phyloP scores from a whole-genome alignment of 2,113 vertebrate genomes.

The Crypturellus undulatus region DNA sequence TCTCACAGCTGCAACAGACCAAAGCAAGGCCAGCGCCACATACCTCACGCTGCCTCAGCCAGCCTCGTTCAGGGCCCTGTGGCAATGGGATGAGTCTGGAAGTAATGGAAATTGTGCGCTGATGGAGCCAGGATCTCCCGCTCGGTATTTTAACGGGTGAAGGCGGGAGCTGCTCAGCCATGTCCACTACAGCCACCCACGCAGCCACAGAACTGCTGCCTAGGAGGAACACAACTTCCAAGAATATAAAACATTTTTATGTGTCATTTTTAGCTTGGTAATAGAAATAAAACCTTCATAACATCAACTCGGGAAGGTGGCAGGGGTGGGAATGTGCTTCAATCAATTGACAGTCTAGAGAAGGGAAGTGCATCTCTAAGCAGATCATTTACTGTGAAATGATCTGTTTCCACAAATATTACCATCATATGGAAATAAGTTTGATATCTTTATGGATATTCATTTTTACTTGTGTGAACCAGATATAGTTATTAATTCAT shows the following conservation, averaged over 20 bases:
- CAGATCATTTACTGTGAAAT: constrained; percentile 2
- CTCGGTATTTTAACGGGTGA: background rate
- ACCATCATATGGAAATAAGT: background rate
- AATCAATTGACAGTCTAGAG: background rate
- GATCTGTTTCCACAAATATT: constrained; percentile 16
- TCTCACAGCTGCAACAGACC: background rate
- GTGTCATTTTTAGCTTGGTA: background rate
- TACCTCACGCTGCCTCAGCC: too few species aligned
- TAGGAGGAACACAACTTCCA: background rate
- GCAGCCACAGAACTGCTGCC: background rate
- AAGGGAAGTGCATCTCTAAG: background rate
- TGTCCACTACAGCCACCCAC: constrained; percentile 26
- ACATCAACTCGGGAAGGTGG: constrained; percentile 2
- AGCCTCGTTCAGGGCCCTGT: too few species aligned
- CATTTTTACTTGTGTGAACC: constrained; percentile 66
- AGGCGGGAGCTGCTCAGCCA: constrained; percentile 21
- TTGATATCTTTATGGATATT: background rate
- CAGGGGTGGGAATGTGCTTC: background rate
- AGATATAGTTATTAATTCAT: constrained; percentile 43
- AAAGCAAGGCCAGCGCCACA: background rate
- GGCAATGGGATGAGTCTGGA: background rate
- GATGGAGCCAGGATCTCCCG: background rate
- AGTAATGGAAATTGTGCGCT: background rate
- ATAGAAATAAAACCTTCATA: background rate
- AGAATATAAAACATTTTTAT: background rate